phyloP scores from a whole-genome alignment of 1,140 invertebrate genomes.

The silkworm (Bombyx mori) region DNA sequence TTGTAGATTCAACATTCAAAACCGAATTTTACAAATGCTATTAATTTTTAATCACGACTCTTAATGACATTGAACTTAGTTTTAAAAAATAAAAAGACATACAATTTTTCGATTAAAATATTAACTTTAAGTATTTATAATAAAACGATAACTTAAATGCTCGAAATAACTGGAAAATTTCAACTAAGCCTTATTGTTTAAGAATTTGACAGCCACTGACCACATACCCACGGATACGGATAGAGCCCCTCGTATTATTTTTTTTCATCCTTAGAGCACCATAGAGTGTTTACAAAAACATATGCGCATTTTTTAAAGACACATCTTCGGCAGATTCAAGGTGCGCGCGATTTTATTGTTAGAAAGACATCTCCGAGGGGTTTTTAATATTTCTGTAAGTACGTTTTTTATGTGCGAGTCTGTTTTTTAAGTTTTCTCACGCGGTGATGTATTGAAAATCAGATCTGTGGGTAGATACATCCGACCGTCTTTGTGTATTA shows the following conservation, averaged over 20 bases:
- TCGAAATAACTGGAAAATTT: too few relatives aligned
- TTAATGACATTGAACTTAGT: too few relatives aligned
- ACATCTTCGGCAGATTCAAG: constrained; percentile 49
- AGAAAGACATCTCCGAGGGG: constrained; percentile 49
- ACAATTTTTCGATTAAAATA: too few relatives aligned
- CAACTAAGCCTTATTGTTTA: too few relatives aligned
- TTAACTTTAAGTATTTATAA: too few relatives aligned
- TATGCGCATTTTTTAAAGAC: constrained; percentile 65
- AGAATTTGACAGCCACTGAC: too few relatives aligned
- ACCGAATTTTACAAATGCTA: too few relatives aligned
- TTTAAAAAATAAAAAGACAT: too few relatives aligned
- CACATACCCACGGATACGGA: too few relatives aligned
- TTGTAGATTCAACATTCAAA: too few relatives aligned
- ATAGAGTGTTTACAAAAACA: constrained; percentile 59
- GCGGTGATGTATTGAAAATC: constrained; percentile 43
- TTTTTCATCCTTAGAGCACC: constrained; percentile 29
- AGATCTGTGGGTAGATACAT: constrained; percentile 70
- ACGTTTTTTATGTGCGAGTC: constrained; percentile 58
- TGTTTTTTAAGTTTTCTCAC: constrained; percentile 67
- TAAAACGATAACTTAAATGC: too few relatives aligned
- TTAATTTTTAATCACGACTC: too few relatives aligned
- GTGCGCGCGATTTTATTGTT: constrained; percentile 41
- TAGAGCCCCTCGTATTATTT: constrained; percentile 42
- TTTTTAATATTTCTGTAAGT: constrained; percentile 56
- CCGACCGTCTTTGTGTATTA: constrained; percentile 42